A percentile compares a stretch with the other conserved stretches of the same genome.
Evolutionary conservation across 2,888 invertebrate genomes (phyloP).

Genomic region (Archaeoteleia sp.): DNA sequence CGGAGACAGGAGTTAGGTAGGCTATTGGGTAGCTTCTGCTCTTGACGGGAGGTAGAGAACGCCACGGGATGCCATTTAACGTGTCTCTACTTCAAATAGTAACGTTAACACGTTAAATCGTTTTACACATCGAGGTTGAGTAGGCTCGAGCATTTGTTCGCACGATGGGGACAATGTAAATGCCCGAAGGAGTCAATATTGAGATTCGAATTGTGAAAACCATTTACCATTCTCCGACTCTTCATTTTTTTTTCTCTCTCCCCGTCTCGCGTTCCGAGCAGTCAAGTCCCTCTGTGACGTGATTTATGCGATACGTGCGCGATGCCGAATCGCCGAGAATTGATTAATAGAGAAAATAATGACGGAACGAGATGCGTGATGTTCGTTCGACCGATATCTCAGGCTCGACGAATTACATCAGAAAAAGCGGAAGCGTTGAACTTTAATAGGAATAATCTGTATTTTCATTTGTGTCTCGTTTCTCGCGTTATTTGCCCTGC

Average conservation of each 20-base stretch:
- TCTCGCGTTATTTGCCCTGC: too few species aligned
- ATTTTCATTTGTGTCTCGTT: slow-evolving; percentile 45
- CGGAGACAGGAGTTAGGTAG: slow-evolving; percentile 52
- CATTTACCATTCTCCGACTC: slow-evolving; percentile 20
- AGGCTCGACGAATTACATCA: slow-evolving; percentile 52
- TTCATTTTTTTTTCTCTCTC: slow-evolving; percentile 37
- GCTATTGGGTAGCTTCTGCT: slow-evolving; percentile 56
- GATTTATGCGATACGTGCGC: slow-evolving; percentile 53
- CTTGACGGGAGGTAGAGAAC: slow-evolving; percentile 69
- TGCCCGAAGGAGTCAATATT: slow-evolving; percentile 8
- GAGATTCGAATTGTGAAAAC: slow-evolving; percentile 19
- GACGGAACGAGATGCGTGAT: slow-evolving; percentile 52
- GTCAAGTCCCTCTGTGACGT: slow-evolving; percentile 48
- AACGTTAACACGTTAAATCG: slow-evolving; percentile 59
- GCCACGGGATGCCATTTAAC: slow-evolving; percentile 72
- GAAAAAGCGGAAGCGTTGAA: slow-evolving; percentile 52
- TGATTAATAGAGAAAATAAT: slow-evolving; percentile 55
- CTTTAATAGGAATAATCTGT: slow-evolving; percentile 45
- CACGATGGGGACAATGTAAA: slow-evolving; percentile 6
- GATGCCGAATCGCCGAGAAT: slow-evolving; percentile 50
- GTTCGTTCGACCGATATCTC: slow-evolving; percentile 53
- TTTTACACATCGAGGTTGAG: slow-evolving; percentile 48
- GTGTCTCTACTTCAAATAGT: slow-evolving; percentile 64
- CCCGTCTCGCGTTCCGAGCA: slow-evolving; percentile 29
- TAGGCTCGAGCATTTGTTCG: slow-evolving; percentile 38